Conservation (phyloP, 53 echinoderm and acorn worm genomes). For the Hippasteria phrygiana region DNA sequence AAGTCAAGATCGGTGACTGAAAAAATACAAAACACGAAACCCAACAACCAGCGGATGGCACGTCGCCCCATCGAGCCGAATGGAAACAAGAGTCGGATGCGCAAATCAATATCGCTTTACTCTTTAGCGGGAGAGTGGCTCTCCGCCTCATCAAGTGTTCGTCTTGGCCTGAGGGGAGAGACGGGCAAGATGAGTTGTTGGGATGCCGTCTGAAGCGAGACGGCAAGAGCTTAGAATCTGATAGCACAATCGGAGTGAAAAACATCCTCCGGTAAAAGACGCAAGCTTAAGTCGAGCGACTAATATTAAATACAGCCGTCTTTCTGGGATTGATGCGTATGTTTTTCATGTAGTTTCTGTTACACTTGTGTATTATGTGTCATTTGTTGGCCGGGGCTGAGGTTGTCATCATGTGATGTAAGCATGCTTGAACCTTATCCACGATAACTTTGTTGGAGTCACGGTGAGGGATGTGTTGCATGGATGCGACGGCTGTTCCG, state of each 20-base stretch:
- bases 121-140: slow-evolving; percentile 23
- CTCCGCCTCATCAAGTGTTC: slow-evolving; percentile 45
- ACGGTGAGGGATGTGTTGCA: no score
- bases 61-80: slow-evolving; percentile 26
- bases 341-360: not conserved
- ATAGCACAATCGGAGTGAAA: slow-evolving; percentile 16
- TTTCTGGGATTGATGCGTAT: not conserved
- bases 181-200: not conserved
- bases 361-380: not conserved
- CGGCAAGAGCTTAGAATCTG: not conserved
- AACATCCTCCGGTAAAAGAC: not conserved
- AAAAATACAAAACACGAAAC: no score
- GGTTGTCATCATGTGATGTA: not conserved
- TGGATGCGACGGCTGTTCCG: no score
- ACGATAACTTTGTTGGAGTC: no score
- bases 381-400: not conserved
- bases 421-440: not conserved
- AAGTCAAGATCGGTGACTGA: slow-evolving; percentile 32
- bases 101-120: slow-evolving; percentile 61
- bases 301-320: not conserved
- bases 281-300: not conserved
- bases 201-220: not conserved
- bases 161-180: slow-evolving; percentile 16
- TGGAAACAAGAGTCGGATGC: slow-evolving; percentile 43
- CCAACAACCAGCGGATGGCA: slow-evolving; percentile 4